These are phyloP conservation scores for Burhinus bistriatus DNA, from an alignment of 2,113 vertebrate species.

Conservation along the genomic window DNA sequence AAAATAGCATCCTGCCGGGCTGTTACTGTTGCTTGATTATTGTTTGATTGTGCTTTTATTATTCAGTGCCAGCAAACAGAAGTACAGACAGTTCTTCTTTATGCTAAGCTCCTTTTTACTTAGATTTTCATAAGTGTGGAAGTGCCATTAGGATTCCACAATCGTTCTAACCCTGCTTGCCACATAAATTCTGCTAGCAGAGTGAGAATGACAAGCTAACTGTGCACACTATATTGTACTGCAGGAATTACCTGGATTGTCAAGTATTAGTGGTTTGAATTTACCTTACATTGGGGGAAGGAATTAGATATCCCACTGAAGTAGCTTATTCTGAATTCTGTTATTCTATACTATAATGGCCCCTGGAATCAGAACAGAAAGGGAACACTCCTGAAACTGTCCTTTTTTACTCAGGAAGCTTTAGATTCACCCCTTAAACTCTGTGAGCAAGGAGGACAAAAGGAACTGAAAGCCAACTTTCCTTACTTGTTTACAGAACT, in stretches of 20 bases:
- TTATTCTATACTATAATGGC: background rate
- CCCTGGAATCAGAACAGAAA: background rate
- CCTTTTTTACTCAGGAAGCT: background rate
- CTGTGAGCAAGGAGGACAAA: background rate
- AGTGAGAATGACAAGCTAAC: background rate
- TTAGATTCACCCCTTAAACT: background rate
- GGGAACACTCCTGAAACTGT: background rate
- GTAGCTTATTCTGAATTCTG: background rate
- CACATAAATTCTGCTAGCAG: background rate
- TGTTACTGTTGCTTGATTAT: background rate
- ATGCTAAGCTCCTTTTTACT: background rate
- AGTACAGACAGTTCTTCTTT: background rate
- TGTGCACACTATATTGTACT: background rate
- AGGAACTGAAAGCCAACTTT: background rate
- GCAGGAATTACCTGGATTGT: background rate
- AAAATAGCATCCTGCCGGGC: background rate
- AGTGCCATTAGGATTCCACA: background rate
- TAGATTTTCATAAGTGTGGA: background rate
- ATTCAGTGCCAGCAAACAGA: background rate
- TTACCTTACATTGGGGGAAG: background rate
- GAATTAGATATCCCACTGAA: background rate
- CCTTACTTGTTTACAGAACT: background rate
- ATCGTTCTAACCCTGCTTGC: background rate
- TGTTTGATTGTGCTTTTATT: constrained; percentile 12
- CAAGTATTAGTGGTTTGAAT: background rate